Evolutionary conservation across 2,888 invertebrate genomes (phyloP).

Genomic region (Sialis lutaria): DNA sequence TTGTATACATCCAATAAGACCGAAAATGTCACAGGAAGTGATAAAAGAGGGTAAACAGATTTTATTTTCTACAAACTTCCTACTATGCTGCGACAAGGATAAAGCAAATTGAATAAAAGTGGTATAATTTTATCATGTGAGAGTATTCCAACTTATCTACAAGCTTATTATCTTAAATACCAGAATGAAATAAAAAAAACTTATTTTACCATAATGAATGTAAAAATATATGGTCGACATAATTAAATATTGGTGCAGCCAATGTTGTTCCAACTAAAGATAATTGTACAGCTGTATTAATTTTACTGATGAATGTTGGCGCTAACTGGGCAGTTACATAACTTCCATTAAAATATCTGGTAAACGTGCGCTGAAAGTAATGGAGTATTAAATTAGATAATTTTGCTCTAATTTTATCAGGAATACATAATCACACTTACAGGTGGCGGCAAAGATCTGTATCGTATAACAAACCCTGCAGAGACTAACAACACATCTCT

Average conservation of each 20-base stretch:
- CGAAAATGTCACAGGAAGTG: too few species aligned
- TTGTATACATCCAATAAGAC: too few species aligned
- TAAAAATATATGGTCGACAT: conserved; percentile 61
- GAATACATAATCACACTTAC: conserved; percentile 32
- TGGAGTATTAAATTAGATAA: neutral
- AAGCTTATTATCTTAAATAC: neutral
- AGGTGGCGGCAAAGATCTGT: conserved; percentile 74
- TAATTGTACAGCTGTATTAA: conserved; percentile 85
- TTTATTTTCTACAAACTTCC: too few species aligned
- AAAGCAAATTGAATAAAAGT: too few species aligned
- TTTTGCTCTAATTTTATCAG: neutral
- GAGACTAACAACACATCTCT: conserved; percentile 68
- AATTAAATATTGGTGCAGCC: conserved; percentile 81
- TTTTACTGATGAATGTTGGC: conserved; percentile 86
- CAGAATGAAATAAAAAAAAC: neutral
- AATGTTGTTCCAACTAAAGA: conserved; percentile 70
- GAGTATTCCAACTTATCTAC: neutral
- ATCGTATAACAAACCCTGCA: conserved; percentile 82
- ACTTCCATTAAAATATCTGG: conserved; percentile 80
- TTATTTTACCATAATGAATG: conserved; percentile 49
- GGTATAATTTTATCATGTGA: neutral
- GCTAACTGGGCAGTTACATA: conserved; percentile 83
- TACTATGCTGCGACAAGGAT: too few species aligned
- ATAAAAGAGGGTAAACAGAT: too few species aligned
- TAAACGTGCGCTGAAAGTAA: conserved; percentile 57